Base-by-base conservation (phyloP, 2,888 invertebrate genomes). In the Lysandra bellargus region DNA sequence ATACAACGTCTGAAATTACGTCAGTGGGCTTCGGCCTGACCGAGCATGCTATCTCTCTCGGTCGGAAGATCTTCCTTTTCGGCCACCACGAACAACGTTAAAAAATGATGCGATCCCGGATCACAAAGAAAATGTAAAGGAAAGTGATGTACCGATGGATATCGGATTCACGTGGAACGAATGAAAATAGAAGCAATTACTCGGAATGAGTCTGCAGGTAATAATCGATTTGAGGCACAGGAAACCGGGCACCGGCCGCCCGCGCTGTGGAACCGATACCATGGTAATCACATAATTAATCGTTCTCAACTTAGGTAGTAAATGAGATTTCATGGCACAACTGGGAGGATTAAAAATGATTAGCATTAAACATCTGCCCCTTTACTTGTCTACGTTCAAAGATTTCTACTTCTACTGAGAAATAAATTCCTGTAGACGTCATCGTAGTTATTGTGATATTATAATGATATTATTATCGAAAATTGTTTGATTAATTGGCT, bases 231-330 rank as follows among this genome's bases (percentile, higher is more conserved):
- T 86, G 86, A 88, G 87, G 92, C 91, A 85, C 86, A 86, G 85
- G 85, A 87, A 86, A 84, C 85, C 82, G 85, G 87, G 92, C 93
- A 57, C 57, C 53, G 1, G 53, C 17, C 14, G 17, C 93, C 89
- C 88, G 91, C 92, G 85, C 89, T 80, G 90, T 87, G 93, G 85
- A 88, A 85, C 92, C 87, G 91, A 93, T 90, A 85, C 85, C 92
- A 88, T 90, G 89, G 91, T 92, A 93, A 93, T 92, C 89, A 86
- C 87, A 89, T 92, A 92, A 93, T 93, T 93, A 92, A 92, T 94
- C 90, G 90, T 90, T 91, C 33, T 57, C 33, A 37, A 57, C 30
- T 57, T 86, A 87, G 88, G 88, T 85, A 85, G 86, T 84, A 86
- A 87, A 87, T 85, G 84, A 87, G 86, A 87, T 88, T 89, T 88